Percentiles rank a stretch among this genome's conserved stretches.
These are phyloP conservation scores for Siderastrea siderea DNA, from an alignment of 92 coral and sea anemone species.

Conservation along the genomic window DNA sequence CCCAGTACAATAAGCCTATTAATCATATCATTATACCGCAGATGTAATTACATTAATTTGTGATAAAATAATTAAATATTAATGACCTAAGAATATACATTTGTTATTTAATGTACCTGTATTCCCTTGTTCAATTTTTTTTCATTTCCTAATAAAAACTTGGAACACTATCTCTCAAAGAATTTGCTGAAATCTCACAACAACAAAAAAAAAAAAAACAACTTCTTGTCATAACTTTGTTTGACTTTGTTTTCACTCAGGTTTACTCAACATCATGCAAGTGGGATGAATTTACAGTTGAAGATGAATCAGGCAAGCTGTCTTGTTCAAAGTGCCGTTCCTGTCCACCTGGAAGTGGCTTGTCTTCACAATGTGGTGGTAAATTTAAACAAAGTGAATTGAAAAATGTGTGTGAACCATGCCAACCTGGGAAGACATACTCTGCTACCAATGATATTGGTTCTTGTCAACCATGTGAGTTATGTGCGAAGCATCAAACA, in stretches of 20 bases:
- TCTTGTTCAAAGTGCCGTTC: slow-evolving; percentile 56
- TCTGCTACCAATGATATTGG: slow-evolving; percentile 42
- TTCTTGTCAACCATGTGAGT: slow-evolving; percentile 68
- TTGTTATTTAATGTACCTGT: no score
- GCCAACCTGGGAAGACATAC: slow-evolving; percentile 58
- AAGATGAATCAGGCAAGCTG: slow-evolving; percentile 43
- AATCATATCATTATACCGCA: no score
- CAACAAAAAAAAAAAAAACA: no score
- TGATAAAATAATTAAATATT: no score
- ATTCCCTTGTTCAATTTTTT: no score
- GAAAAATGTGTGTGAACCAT: slow-evolving; percentile 50
- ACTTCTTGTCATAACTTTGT: not conserved
- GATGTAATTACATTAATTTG: no score
- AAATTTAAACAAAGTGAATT: slow-evolving; percentile 22
- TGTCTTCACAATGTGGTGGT: slow-evolving; percentile 72
- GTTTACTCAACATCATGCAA: slow-evolving; percentile 16
- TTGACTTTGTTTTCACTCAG: not conserved
- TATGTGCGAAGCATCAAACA: slow-evolving; percentile 63
- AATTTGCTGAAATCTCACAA: no score
- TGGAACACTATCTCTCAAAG: no score
- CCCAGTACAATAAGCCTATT: no score
- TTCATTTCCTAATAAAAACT: no score
- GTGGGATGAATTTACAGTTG: slow-evolving; percentile 44
- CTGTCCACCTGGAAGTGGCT: slow-evolving; percentile 60
- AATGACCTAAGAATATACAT: no score